phyloP scores from a whole-genome alignment of 2,113 vertebrate species.

The Arenaria interpres region DNA sequence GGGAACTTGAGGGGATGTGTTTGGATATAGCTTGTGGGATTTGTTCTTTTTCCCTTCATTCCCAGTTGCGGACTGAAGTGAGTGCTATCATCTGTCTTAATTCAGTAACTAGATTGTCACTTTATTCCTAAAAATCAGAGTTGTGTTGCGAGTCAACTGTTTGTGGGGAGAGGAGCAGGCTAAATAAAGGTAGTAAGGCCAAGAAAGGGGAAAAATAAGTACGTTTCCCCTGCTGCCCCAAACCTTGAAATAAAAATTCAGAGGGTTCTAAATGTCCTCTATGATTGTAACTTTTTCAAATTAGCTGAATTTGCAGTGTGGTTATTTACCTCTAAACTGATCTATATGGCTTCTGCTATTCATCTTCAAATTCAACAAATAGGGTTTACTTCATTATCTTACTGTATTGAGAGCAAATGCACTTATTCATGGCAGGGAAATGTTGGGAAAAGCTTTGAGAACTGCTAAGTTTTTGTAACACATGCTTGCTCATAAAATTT shows the following conservation, averaged over 20 bases:
- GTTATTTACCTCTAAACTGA: neutral
- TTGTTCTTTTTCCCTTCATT: neutral
- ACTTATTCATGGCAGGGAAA: neutral
- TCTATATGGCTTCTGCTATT: neutral
- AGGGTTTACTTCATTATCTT: neutral
- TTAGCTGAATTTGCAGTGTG: neutral
- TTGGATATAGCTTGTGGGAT: neutral
- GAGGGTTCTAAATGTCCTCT: neutral
- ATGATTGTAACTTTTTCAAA: neutral
- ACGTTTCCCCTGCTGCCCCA: neutral
- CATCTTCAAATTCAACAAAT: neutral
- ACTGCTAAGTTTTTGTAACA: neutral
- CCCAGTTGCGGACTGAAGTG: neutral
- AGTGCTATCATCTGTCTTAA: neutral
- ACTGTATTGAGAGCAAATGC: neutral
- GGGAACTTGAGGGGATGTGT: neutral
- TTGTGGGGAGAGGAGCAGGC: neutral
- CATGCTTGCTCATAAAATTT: neutral
- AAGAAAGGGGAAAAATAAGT: neutral
- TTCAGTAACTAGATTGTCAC: neutral
- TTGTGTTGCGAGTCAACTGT: neutral
- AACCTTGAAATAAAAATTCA: neutral
- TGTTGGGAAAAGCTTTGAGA: neutral
- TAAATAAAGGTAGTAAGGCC: neutral
- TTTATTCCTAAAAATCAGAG: neutral